Base-by-base conservation (phyloP, 2,113 vertebrate species). In the Harpagus bidentatus region DNA sequence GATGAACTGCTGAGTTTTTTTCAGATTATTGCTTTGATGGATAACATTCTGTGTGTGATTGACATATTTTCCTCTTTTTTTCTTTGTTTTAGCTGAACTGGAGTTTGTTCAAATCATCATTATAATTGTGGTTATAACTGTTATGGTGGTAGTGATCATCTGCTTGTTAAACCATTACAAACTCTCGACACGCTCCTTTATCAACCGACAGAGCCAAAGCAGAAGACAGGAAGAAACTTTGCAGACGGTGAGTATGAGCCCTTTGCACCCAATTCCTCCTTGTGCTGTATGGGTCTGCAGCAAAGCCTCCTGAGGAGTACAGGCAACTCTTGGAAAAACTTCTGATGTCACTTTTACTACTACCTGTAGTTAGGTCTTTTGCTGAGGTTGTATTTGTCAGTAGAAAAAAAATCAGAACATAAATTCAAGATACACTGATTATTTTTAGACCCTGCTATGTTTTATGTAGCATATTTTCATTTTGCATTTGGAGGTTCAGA, bases 141-240 rank as follows among this genome's bases (percentile, higher is more conserved):
- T 99, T 98, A 99, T 99, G 99, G 99, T 99, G 73, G 98, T 99
- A 94, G 99, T 99, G 91, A 99, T 99, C 97, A 98, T 99, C 98
- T 99, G 99, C 98, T 98, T 99, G 97, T 98, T 99, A 97, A 99
- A 99, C 98, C 99, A 99, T 98, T 99, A 99, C 98, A 99, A 99
- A 97, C 98, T 99, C 90, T 99, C 99, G 20, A 99, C 99, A 14
- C 98, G 99, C 97, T 99, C 99, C 97, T 99, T 99, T 96, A 99
- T 99, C 92, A 99, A 98, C 88, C 98, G 99, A 32, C 99, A 99
- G 61, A 99, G 98, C 98, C 99, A 98, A 96, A 99, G 98, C 97
- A 98, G 98, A 84, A 98, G 99, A 94, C 99, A 98, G 86, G 98
- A 99, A 9, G 98, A 99, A 91, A 96, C 98, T 88, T 97, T 99